Conservation (phyloP, 1,140 invertebrate genomes). For the Spodoptera frugiperda region DNA sequence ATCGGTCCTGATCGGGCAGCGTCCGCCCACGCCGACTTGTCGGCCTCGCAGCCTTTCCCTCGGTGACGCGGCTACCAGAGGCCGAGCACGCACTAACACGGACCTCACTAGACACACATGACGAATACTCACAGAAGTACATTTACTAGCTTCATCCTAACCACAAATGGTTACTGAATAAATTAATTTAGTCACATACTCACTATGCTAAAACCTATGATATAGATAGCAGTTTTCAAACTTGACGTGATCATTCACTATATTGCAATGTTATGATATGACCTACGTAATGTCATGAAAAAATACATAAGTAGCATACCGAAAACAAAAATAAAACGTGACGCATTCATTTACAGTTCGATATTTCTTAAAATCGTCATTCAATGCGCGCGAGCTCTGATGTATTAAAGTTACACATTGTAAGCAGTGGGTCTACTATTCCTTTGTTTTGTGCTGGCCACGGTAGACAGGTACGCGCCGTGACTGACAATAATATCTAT, state of each 20-base stretch:
- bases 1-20: constrained; percentile 41
- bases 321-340: background rate
- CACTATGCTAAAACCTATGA: no score
- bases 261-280: no score
- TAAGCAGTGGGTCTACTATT: constrained; percentile 1
- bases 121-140: background rate
- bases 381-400: background rate
- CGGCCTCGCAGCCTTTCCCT: constrained; percentile 62
- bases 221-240: no score
- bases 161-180: no score
- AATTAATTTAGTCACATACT: no score
- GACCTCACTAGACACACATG: constrained; percentile 33
- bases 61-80: constrained; percentile 50
- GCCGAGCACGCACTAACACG: constrained; percentile 43
- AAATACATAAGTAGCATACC: no score
- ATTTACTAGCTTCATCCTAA: background rate
- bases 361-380: background rate
- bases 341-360: background rate
- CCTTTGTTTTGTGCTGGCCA: background rate
- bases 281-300: no score
- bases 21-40: constrained; percentile 51
- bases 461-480: constrained; percentile 18
- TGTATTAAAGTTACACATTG: background rate
- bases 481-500: constrained; percentile 42
- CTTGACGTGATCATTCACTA: no score